Percentiles rank a stretch among this genome's conserved stretches.
phyloP scores from a whole-genome alignment of 2,888 invertebrate species.

The Volucella inanis region DNA sequence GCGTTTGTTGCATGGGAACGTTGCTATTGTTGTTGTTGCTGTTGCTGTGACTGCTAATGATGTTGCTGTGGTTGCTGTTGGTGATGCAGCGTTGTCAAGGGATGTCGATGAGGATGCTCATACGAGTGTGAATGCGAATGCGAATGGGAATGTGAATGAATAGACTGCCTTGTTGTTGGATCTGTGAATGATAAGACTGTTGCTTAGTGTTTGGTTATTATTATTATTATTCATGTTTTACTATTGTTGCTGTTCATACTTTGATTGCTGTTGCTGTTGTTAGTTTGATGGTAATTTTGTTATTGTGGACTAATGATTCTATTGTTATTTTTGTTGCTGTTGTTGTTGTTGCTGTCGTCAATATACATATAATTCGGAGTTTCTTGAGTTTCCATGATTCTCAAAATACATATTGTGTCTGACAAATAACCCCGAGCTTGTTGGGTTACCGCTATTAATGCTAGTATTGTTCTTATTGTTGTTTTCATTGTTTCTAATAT shows the following conservation, averaged over 20 bases:
- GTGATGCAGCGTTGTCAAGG: constrained; percentile 77
- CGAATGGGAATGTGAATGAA: constrained; percentile 80
- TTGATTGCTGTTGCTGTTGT: too few species aligned
- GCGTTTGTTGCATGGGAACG: constrained; percentile 77
- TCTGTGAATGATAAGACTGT: constrained; percentile 76
- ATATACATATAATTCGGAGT: constrained; percentile 77
- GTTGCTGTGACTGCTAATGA: constrained; percentile 80
- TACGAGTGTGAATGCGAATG: constrained; percentile 58
- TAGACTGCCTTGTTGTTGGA: constrained; percentile 83
- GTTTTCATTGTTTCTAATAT: constrained; percentile 60
- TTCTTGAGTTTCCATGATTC: constrained; percentile 76
- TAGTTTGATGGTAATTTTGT: too few species aligned
- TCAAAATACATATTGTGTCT: constrained; percentile 79
- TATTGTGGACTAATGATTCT: too few species aligned
- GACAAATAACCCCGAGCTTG: constrained; percentile 79
- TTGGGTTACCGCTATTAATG: constrained; percentile 76
- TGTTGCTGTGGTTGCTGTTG: constrained; percentile 78
- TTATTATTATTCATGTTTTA: constrained; percentile 66
- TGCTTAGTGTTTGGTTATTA: constrained; percentile 67
- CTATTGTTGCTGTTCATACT: too few species aligned
- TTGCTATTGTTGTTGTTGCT: constrained; percentile 77
- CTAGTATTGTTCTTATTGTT: constrained; percentile 69
- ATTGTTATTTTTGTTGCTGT: too few species aligned
- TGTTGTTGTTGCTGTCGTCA: constrained; percentile 73
- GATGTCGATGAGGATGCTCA: constrained; percentile 37